Evolutionary conservation across 2,888 invertebrate genomes (phyloP), one percentile per base, ranked within the genome.

Genomic region (Lycophotia porphyrea): DNA sequence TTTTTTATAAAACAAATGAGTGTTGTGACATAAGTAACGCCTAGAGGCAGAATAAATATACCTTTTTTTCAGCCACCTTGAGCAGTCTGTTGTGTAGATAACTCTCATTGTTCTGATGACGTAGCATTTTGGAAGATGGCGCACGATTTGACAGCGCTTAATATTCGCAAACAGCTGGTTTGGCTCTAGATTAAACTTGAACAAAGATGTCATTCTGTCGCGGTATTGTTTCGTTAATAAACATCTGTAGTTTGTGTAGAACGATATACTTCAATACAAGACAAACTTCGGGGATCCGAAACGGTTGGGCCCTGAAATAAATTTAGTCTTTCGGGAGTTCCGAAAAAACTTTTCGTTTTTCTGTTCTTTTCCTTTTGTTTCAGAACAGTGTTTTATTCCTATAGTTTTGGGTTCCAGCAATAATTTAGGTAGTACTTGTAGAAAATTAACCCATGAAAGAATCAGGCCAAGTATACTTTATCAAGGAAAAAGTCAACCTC

Each of bases 131-230:
- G 76, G 36, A 83, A 72, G 66, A 76, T 79, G 42, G 58, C 73
- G 71, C 66, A 70, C 71, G 80, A 84, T 88, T 81, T 78, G 88
- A 88, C 88, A 83, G 76, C 75, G 65, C 65, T 75, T 81, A 75
- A 84, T 82, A 86, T 84, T 82, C 78, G 71, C 74, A 74, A 84
- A 80, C 90, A 88, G 90, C 86, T 88, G 90, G 73, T 78, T 70
- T 72, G 58, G 71, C 82, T 74, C 60, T 55, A 84, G 88, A 89
- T 89, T 87, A 86, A 85, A 83, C 81, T 71, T 74, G 72, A 78
- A 78, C 71, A 36, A 74, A 74, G 61, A 74, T 70, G 76, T 64
- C 60, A 52, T 74, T 64, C 42, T 75, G 76, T 76, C 47, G 15
- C 55, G 68, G 34, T 74, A 78, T 65, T 65, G 70, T 70, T 65